Base-by-base conservation (phyloP, 2,888 invertebrate species). In the Spisula solida region DNA sequence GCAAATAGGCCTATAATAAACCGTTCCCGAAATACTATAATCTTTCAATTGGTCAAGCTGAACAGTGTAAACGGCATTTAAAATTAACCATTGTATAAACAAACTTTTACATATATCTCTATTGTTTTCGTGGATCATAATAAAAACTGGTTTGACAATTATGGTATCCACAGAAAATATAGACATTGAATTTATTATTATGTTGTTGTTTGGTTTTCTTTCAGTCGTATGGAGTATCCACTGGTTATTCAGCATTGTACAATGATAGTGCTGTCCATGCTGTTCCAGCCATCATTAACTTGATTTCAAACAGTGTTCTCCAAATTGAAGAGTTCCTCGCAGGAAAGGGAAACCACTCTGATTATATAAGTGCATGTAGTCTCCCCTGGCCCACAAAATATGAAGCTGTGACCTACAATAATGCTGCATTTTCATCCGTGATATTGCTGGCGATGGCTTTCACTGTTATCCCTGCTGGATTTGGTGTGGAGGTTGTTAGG, bases 211-310 rank as follows among this genome's bases (percentile, higher is more conserved):
- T n/a, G n/a, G n/a, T 34, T 34, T 31, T 75, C 18, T 75, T 75
- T 75, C 31, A 75, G 75, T 34, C 47, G 5, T 48, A 75, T 47
- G 75, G 83, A 47, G 1, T 83, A 70, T 41, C 55, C 29, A 75
- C 85, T 34, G 81, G 81, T n/a, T 94, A 92, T 83, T 94, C 93
- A 31, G 92, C 93, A 6, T 56, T 95, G 88, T 96, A 95, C 96
- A 98, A 98, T 95, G 98, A 98, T 95, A 98, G 98, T 0, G 98
- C 97, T 94, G 97, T 98, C 82, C 98, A 98, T 96, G 98, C 98
- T 90, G 97, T 98, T 94, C 98, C 98, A 4, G 97, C 98, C 90
- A 85, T 91, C 34, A 88, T 96, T 51, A 95, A 94, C 88, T 31
- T 95, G 48, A 91, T 95, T 84, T 92, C 93, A 60, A 94, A 94